Evolutionary conservation across 2,888 invertebrate genomes (phyloP).

Genomic region (Ephialtes manifestator): DNA sequence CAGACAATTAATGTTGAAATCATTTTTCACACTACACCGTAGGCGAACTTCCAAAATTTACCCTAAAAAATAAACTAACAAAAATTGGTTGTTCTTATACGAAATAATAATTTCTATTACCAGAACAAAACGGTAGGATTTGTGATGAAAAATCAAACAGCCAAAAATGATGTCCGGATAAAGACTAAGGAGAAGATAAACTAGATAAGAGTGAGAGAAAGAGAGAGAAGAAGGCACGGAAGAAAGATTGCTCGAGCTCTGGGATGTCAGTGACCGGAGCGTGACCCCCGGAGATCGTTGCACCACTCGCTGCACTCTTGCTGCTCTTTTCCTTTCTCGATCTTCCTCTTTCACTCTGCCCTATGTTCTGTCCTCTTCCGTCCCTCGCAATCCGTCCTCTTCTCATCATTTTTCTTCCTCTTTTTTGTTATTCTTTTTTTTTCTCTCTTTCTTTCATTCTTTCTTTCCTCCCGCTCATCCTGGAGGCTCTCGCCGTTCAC

Average conservation of each 20-base stretch:
- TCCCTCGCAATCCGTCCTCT: background rate
- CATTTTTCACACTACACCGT: too few species aligned
- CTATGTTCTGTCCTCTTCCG: constrained; percentile 41
- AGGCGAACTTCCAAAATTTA: too few species aligned
- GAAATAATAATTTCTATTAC: too few species aligned
- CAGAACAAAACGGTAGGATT: background rate
- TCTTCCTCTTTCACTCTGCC: constrained; percentile 68
- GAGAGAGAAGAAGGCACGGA: constrained; percentile 67
- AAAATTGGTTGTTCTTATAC: too few species aligned
- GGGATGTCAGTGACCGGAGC: constrained; percentile 84
- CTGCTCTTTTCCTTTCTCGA: constrained; percentile 55
- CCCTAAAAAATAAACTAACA: too few species aligned
- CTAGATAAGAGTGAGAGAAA: background rate
- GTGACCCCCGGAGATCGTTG: constrained; percentile 83
- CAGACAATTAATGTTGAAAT: too few species aligned
- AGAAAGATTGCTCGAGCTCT: constrained; percentile 75
- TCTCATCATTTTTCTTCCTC: constrained; percentile 4
- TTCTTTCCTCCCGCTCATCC: constrained; percentile 37
- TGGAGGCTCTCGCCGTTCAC: constrained; percentile 31
- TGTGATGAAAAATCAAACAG: background rate
- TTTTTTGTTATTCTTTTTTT: background rate
- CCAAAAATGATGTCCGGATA: background rate
- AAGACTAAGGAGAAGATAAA: constrained; percentile 30
- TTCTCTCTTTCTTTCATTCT: constrained; percentile 2
- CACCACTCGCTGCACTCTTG: constrained; percentile 72